Percentiles rank a stretch among this genome's conserved stretches.
Evolutionary conservation across 2,113 vertebrate genomes (phyloP).

Genomic region (Ceyx cyanopectus): DNA sequence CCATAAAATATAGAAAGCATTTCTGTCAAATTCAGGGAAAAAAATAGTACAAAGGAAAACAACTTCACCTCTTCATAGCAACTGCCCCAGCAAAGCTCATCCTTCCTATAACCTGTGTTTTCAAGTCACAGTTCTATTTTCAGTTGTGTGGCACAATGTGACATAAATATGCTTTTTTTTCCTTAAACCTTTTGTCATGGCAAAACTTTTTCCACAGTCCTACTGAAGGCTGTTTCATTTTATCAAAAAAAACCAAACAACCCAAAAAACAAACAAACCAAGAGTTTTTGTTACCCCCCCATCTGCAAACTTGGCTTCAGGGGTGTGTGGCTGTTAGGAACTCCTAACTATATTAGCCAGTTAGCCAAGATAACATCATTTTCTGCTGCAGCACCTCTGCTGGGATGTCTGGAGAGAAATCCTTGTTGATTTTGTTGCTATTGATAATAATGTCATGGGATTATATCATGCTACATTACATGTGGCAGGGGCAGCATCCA

Average conservation of each 20-base stretch:
- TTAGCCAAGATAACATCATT: not conserved
- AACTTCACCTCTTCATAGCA: not conserved
- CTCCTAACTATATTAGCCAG: not conserved
- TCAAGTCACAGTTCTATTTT: constrained; percentile 5
- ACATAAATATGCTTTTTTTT: not conserved
- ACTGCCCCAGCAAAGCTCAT: not conserved
- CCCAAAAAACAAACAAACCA: not conserved
- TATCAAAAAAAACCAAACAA: not conserved
- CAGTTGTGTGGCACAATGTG: not conserved
- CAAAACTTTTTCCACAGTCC: not conserved
- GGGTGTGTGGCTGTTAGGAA: not conserved
- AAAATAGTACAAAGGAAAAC: not conserved
- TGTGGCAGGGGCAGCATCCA: not conserved
- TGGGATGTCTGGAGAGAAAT: not conserved
- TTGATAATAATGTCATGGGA: accelerated
- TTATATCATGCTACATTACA: not conserved
- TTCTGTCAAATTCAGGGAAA: constrained; percentile 19
- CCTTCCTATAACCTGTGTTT: not conserved
- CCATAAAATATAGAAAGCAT: constrained; percentile 5
- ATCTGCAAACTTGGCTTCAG: not conserved
- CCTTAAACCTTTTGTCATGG: not conserved
- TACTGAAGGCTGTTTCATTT: not conserved
- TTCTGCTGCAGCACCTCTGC: not conserved
- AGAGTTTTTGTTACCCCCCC: not conserved
- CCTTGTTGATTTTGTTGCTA: not conserved